These are phyloP conservation scores for Drosophila oshimai DNA, from an alignment of 1,140 invertebrate genomes.

Conservation along the genomic window DNA sequence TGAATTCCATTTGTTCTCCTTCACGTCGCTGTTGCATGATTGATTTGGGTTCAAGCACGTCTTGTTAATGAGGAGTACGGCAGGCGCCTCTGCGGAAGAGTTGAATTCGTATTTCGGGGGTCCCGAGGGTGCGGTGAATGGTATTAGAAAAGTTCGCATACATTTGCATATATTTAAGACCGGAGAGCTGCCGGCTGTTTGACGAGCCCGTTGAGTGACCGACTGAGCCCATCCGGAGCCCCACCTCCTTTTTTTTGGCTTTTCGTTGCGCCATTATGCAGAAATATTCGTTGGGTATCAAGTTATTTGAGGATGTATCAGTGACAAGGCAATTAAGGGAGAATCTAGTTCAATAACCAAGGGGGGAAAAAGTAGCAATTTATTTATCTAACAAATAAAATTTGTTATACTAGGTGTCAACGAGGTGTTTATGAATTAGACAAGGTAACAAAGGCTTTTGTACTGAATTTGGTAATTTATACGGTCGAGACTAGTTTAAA, in stretches of 20 bases:
- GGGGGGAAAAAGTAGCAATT: not conserved
- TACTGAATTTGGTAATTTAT: too few species aligned
- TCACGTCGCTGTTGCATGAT: slow-evolving; percentile 93
- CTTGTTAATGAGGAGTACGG: slow-evolving; percentile 87
- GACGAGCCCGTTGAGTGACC: slow-evolving; percentile 62
- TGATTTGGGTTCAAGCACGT: slow-evolving; percentile 91
- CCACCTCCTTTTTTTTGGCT: slow-evolving; percentile 29
- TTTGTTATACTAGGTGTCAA: too few species aligned
- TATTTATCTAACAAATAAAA: too few species aligned
- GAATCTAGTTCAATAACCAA: slow-evolving; percentile 20
- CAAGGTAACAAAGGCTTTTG: too few species aligned
- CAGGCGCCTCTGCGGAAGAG: slow-evolving; percentile 85
- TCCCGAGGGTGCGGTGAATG: slow-evolving; percentile 48
- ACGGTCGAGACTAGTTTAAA: too few species aligned
- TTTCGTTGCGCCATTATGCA: slow-evolving; percentile 53
- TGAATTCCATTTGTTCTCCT: slow-evolving; percentile 92
- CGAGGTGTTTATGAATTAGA: too few species aligned
- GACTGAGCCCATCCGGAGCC: slow-evolving; percentile 1
- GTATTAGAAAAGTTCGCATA: slow-evolving; percentile 60
- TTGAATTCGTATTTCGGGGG: slow-evolving; percentile 5
- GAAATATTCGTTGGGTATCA: slow-evolving; percentile 34
- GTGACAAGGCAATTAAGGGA: slow-evolving; percentile 31
- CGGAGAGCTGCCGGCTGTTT: slow-evolving; percentile 56
- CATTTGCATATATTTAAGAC: slow-evolving; percentile 68
- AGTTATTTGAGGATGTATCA: slow-evolving; percentile 17